phyloP scores from a whole-genome alignment of 2,113 vertebrate genomes.

The Parotia lawesii region DNA sequence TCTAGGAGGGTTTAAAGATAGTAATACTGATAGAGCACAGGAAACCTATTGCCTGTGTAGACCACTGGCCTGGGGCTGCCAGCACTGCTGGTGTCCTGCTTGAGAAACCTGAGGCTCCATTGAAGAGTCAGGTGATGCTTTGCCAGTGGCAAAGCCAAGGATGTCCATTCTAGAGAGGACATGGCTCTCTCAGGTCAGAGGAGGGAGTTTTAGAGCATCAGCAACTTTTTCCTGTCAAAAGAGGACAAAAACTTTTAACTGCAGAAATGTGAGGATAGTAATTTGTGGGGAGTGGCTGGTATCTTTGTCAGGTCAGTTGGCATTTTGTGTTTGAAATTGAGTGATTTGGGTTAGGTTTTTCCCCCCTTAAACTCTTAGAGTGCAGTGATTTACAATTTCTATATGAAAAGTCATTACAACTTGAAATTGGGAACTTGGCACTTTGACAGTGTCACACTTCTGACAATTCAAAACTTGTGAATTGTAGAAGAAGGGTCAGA shows the following conservation, averaged over 20 bases:
- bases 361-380: not conserved
- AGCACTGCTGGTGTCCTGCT: not conserved
- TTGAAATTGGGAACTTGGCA: not conserved
- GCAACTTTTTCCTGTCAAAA: not conserved
- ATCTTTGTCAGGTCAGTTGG: not conserved
- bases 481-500: not conserved
- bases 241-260: not conserved
- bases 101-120: not conserved
- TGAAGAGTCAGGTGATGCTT: not conserved
- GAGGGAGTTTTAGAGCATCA: not conserved
- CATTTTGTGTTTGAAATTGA: not conserved
- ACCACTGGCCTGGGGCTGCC: not conserved
- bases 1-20: not conserved
- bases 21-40: accelerated
- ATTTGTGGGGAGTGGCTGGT: not conserved
- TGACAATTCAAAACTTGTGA: not conserved
- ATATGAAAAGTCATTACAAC: not conserved
- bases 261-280: not conserved
- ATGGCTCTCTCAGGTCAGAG: not conserved
- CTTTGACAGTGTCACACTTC: not conserved
- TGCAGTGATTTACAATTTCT: not conserved
- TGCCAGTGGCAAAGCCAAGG: not conserved
- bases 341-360: not conserved
- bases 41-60: accelerated
- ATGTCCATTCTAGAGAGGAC: not conserved